Conservation (phyloP, 2,888 invertebrate genomes). For the Catocala sponsa region DNA sequence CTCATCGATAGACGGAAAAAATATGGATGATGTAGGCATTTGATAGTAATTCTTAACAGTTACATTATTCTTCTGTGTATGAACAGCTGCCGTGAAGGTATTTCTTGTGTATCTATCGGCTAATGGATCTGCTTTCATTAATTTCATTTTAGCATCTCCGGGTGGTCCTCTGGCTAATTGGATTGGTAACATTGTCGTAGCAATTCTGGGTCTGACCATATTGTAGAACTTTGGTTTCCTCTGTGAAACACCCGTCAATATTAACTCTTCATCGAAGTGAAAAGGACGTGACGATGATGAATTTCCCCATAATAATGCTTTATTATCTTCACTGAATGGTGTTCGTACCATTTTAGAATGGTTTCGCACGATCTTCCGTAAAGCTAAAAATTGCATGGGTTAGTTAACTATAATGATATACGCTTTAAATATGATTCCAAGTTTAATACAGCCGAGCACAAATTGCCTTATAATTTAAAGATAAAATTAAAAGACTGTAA, state of each 20-base stretch:
- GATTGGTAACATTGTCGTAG: constrained; percentile 64
- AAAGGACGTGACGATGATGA: constrained; percentile 9
- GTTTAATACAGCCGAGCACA: no score
- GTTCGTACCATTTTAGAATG: constrained; percentile 81
- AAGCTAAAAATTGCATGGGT: constrained; percentile 60
- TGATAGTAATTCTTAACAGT: constrained; percentile 56
- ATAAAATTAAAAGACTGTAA: no score
- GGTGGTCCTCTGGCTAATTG: constrained; percentile 59
- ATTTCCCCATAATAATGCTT: constrained; percentile 44
- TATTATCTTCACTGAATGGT: constrained; percentile 68
- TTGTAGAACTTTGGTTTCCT: constrained; percentile 63
- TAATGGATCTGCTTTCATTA: constrained; percentile 44
- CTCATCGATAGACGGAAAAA: constrained; percentile 65
- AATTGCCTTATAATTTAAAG: no score
- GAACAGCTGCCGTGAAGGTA: constrained; percentile 46
- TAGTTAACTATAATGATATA: no score
- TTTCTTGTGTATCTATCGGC: constrained; percentile 64
- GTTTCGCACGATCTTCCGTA: constrained; percentile 79
- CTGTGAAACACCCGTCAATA: constrained; percentile 60
- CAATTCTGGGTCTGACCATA: constrained; percentile 63
- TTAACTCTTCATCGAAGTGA: constrained; percentile 39
- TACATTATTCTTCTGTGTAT: constrained; percentile 29
- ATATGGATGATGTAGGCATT: constrained; percentile 60
- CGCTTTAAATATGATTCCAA: no score
- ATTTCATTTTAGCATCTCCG: constrained; percentile 56